Percentiles rank a stretch among this genome's conserved stretches.
Evolutionary conservation across 2,888 invertebrate genomes (phyloP).

Genomic region (Hyles lineata): DNA sequence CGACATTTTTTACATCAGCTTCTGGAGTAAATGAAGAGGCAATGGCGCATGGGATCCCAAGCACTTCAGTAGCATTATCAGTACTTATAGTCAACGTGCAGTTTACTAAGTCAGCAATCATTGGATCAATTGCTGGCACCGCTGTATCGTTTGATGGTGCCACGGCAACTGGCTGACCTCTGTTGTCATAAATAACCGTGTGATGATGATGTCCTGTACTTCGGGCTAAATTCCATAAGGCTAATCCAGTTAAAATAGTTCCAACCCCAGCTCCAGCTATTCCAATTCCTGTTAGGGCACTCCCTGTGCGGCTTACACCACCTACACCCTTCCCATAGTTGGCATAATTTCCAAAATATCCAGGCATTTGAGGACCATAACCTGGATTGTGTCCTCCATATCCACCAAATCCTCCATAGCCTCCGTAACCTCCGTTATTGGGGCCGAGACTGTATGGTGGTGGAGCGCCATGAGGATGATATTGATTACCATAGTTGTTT

Average conservation of each 20-base stretch:
- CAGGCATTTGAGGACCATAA: conserved; percentile 68
- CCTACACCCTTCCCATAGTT: conserved; percentile 61
- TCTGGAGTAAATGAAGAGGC: conserved; percentile 81
- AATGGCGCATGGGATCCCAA: conserved; percentile 80
- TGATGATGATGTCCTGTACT: conserved; percentile 74
- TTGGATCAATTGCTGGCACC: conserved; percentile 60
- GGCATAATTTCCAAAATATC: conserved; percentile 74
- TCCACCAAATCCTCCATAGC: conserved; percentile 46
- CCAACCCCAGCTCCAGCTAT: conserved; percentile 80
- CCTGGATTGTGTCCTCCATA: conserved; percentile 61
- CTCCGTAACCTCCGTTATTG: conserved; percentile 51
- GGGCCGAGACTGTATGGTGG: conserved; percentile 64
- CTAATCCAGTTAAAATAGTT: conserved; percentile 78
- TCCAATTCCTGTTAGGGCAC: conserved; percentile 72
- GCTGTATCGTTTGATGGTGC: conserved; percentile 67
- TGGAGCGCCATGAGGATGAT: conserved; percentile 68
- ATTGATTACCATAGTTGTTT: conserved; percentile 57
- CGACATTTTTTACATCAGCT: conserved; percentile 69
- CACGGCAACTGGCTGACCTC: conserved; percentile 77
- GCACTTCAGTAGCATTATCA: conserved; percentile 71
- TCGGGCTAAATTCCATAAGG: conserved; percentile 80
- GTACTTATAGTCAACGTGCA: conserved; percentile 76
- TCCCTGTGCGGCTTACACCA: conserved; percentile 66
- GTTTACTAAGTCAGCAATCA: conserved; percentile 75
- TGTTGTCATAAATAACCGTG: conserved; percentile 79